Evolutionary conservation across 2,113 vertebrate species (phyloP).

Genomic region (Dicaeum eximium): DNA sequence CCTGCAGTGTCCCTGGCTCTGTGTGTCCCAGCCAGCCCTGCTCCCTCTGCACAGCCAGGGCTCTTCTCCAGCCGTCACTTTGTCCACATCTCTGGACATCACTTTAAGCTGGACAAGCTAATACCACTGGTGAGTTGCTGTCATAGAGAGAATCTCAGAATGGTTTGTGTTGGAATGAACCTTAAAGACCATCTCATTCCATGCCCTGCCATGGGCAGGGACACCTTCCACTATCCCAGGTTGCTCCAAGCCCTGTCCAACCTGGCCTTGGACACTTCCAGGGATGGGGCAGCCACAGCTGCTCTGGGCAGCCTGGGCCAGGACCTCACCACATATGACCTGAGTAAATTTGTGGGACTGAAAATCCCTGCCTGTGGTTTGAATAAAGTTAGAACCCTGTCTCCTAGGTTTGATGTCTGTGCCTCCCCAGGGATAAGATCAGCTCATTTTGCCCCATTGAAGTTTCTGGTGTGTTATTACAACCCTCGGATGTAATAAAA

Average conservation of each 20-base stretch:
- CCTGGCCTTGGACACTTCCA: not conserved
- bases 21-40: not conserved
- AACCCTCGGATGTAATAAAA: not conserved
- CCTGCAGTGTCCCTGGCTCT: not conserved
- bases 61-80: not conserved
- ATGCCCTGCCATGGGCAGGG: not conserved
- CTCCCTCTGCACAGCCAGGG: not conserved
- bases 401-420: not conserved
- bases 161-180: not conserved
- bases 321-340: not conserved
- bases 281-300: not conserved
- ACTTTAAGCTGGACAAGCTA: not conserved
- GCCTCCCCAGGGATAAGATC: not conserved
- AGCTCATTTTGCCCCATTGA: not conserved
- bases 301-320: not conserved
- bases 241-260: not conserved
- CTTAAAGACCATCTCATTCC: not conserved
- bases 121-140: not conserved
- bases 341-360: not conserved
- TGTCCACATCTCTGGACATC: too few species aligned
- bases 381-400: not conserved
- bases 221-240: not conserved
- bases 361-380: not conserved
- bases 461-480: not conserved
- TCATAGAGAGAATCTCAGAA: not conserved